A percentile compares a stretch with the other conserved stretches of the same genome.
Conservation (phyloP, 2,888 invertebrate species). For the Tachina fera region DNA sequence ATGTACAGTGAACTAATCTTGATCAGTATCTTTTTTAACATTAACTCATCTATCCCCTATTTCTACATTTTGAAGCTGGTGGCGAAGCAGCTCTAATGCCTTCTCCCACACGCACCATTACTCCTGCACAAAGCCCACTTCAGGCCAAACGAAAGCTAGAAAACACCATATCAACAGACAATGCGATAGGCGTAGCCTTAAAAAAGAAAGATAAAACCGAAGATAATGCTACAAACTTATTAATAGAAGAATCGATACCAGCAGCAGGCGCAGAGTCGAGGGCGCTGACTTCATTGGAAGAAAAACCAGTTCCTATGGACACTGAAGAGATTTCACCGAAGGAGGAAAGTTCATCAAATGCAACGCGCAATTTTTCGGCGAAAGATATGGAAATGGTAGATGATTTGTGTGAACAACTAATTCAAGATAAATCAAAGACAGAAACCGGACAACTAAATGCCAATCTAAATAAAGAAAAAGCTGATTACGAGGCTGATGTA, state of each 20-base stretch:
- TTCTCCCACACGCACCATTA: slow-evolving; percentile 86
- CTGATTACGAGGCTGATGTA: slow-evolving; percentile 76
- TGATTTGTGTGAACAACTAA: slow-evolving; percentile 80
- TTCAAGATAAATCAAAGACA: slow-evolving; percentile 69
- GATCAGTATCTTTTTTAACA: slow-evolving; percentile 73
- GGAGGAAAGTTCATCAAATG: slow-evolving; percentile 71
- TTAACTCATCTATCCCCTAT: slow-evolving; percentile 66
- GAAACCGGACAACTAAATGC: slow-evolving; percentile 6
- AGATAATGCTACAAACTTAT: slow-evolving; percentile 74
- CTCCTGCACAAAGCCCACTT: slow-evolving; percentile 82
- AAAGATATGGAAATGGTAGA: slow-evolving; percentile 79
- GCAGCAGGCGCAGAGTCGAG: slow-evolving; percentile 69
- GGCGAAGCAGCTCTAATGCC: slow-evolving; percentile 85
- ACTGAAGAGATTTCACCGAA: slow-evolving; percentile 76
- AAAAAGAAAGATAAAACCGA: slow-evolving; percentile 88
- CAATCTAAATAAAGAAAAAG: slow-evolving; percentile 51
- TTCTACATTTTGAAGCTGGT: slow-evolving; percentile 78
- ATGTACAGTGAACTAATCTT: slow-evolving; percentile 77
- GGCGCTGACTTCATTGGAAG: slow-evolving; percentile 41
- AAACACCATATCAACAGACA: slow-evolving; percentile 89
- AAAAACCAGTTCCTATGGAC: slow-evolving; percentile 76
- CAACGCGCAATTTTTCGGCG: slow-evolving; percentile 74
- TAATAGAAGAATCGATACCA: slow-evolving; percentile 73
- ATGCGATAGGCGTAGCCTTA: slow-evolving; percentile 84
- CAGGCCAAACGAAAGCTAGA: slow-evolving; percentile 91